phyloP scores from a whole-genome alignment of 2,888 invertebrate genomes.

The Eumerus sabulonum region DNA sequence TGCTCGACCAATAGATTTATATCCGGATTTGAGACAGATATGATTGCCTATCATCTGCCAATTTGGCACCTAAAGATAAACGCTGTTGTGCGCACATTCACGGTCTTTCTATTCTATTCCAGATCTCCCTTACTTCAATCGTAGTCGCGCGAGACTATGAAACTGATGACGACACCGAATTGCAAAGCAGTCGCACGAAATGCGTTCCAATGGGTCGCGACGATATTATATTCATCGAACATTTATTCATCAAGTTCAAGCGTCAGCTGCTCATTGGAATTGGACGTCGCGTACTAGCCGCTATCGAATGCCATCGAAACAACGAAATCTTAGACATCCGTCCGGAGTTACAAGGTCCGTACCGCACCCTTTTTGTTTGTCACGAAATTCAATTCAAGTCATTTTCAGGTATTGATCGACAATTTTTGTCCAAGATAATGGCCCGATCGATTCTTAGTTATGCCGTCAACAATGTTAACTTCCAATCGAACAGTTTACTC shows the following conservation, averaged over 20 bases:
- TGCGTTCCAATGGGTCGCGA: conserved; percentile 70
- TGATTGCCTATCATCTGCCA: too few relatives aligned
- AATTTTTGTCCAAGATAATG: conserved; percentile 74
- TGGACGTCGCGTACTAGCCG: conserved; percentile 74
- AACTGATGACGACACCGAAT: background rate
- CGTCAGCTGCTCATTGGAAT: conserved; percentile 75
- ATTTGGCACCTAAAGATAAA: too few relatives aligned
- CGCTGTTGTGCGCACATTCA: too few relatives aligned
- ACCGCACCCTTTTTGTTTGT: background rate
- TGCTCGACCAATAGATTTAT: too few relatives aligned
- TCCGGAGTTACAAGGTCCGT: conserved; percentile 72
- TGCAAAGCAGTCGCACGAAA: background rate
- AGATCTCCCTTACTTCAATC: conserved; percentile 28
- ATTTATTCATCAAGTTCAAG: conserved; percentile 76
- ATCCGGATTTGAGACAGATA: too few relatives aligned
- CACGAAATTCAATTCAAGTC: background rate
- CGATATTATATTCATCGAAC: conserved; percentile 76
- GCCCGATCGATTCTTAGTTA: conserved; percentile 74
- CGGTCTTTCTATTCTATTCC: background rate
- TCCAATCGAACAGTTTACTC: conserved; percentile 72
- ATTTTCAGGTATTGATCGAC: conserved; percentile 73
- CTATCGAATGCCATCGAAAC: conserved; percentile 75
- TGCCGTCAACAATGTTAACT: conserved; percentile 74
- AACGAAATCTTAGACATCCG: conserved; percentile 74
- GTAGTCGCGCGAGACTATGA: background rate